Base-by-base conservation (phyloP, 2,113 vertebrate genomes). In the Cichladusa arquata region DNA sequence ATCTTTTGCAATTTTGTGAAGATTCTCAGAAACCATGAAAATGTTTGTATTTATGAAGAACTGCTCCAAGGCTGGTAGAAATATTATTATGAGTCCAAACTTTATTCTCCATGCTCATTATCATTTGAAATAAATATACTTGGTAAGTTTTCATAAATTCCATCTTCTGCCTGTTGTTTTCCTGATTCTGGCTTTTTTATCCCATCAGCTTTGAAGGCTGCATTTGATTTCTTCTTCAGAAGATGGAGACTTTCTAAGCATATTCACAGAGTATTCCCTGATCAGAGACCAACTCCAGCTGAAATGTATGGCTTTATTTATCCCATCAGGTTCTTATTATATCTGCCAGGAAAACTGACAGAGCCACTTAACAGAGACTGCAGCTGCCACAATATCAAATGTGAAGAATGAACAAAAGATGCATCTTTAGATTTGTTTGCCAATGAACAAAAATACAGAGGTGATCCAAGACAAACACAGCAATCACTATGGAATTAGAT, bases 281-380 rank as follows among this genome's bases (percentile, higher is more conserved):
- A 96, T 92, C 94, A 94, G 81, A 96, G 66, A 72, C 33, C 45
- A 93, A n/a, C 36, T 88, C 62, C 56, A 92, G 40, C 38, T 86
- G 82, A 95, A 96, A 96, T 60, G 15, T 69, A 58, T 65, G 61
- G 70, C 34, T 96, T 91, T 91, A 87, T 95, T 95, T 97, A 88
- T 76, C 72, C 67, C 86, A 19, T 81, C 72, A 86, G 69, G 50
- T 92, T 93, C 79, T 83, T 92, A 83, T 78, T 94, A 56, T 79
- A 91, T 54, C 71, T 76, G 56, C 40, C 70, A 79, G 58, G 91
- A 93, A 96, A 96, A 91, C 9, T 93, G 62, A 71, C 62, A 93
- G 53, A 92, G 62, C 13, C 58, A 60, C 90, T 94, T 80, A 81
- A 90, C 78, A 90, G 80, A 56, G 18, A 17, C 69, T 88, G 48